Base-by-base conservation (phyloP, 2,113 vertebrate genomes). In the Hiodon tergisus region DNA sequence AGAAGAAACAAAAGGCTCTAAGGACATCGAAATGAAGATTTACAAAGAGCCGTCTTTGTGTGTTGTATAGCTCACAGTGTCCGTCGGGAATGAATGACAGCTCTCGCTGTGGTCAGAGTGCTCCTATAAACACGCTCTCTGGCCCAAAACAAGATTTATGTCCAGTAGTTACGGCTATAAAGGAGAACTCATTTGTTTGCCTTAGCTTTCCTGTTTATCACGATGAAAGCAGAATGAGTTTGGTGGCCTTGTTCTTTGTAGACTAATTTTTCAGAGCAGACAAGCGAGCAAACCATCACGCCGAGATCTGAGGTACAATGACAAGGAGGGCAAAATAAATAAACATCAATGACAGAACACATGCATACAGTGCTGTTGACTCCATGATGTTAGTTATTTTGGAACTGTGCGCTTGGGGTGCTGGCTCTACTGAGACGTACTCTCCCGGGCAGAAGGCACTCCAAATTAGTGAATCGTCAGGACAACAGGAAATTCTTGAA, bases 131-230 rank as follows among this genome's bases (percentile, higher is more conserved):
- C 47, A 58, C 47, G 51, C 57, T 59, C 73, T 65, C 8, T 57
- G 53, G 63, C 73, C 68, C 31, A 75, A 68, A 68, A 63, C 58
- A 75, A 67, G 73, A 75, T 68, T 68, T 55, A 67, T 59, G 65
- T 50, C 47, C 17, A 13, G 54, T 53, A 57, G 16, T 66, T 58
- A 13, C 47, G 69, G 46, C 17, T 68, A 55, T 55, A 68, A 17
- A 14, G 73, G 63, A 75, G 63, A 58, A 6, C 54, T 11, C 53
- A 68, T 59, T 75, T 75, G 59, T 62, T 62, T 59, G 10, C 54
- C 31, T 72, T 72, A 52, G 4, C 71, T 59, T 59, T 31, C 16
- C 17, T 59, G 47, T 62, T 72, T 62, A 65, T 75, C 65, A 75
- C 65, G n/a, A 48, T 17, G 65, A 16, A 13, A 16, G 65, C 14